These are phyloP conservation scores for Scolopax bukidnonensis DNA, from an alignment of 2,797 vertebrate genomes.

Conservation along the genomic window DNA sequence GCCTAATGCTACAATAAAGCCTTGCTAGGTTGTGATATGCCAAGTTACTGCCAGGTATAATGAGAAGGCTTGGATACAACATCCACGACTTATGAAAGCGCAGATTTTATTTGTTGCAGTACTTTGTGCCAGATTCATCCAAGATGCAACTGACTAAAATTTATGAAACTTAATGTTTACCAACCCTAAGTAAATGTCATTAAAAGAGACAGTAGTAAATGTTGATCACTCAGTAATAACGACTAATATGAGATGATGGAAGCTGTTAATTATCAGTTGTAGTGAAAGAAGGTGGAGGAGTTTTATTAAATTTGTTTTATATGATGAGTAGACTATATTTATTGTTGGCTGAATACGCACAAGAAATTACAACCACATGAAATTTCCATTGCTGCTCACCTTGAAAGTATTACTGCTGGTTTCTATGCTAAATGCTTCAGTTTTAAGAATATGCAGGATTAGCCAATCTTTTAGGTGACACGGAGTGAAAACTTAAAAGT, in stretches of 20 bases:
- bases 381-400: constrained; percentile 2
- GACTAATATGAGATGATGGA: neutral
- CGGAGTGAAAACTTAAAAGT: constrained; percentile 36
- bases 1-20: constrained; percentile 9
- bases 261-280: constrained; percentile 1
- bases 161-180: constrained; percentile 24
- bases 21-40: neutral
- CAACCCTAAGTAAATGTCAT: neutral
- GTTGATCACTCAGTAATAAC: neutral
- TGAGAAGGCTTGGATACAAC: neutral
- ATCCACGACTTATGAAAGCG: neutral
- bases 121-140: constrained; percentile 13
- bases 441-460: constrained; percentile 20
- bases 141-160: neutral
- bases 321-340: neutral
- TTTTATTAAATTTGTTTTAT: neutral
- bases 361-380: neutral
- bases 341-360: neutral
- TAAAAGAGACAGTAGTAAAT: neutral
- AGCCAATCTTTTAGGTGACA: neutral
- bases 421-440: constrained; percentile 4
- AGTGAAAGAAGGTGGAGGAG: neutral
- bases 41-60: constrained; percentile 15
- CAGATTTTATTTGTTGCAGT: constrained; percentile 20
- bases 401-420: constrained; percentile 18